Base-by-base conservation (phyloP, 2,888 invertebrate species). In the Dryadula phaetusa region DNA sequence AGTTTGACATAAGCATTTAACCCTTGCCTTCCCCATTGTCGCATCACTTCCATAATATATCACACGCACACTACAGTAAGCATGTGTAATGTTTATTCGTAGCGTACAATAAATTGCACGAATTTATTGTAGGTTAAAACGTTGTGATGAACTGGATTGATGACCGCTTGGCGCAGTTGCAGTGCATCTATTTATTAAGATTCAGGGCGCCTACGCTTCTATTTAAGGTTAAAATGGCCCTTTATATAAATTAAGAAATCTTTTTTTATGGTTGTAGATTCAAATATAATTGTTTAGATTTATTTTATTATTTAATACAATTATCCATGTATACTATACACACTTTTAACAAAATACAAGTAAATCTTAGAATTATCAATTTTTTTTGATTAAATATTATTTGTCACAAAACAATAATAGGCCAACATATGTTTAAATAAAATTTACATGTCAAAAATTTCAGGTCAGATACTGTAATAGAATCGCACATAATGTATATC, bases 1-100 rank as follows among this genome's bases (percentile, higher is more conserved):
- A 58, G 56, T 44, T 61, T 64, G 66, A 60, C 66, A 64, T 52
- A 46, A 52, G 37, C 66, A 64, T 58, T 65, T 54, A 65, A 63
- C 60, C 69, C 66, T 61, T 42, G 49, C 25, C 25, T 58, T 56
- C 60, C 49, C 10, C 22, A 42, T 18, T 52, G 60, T 34, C 64
- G 18, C 25, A 25, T 37, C 56, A 28, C 37, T 40, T 25, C 16
- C 49, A 25, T 66, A 58, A 66, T 61, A 66, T 47, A 60, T 64
- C 60, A 46, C 66, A 62, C 65, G 65, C 69, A 66, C 65, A 62
- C 63, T 37, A 60, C 46, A 46, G 44, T 62, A 40, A 44, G 46
- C 60, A 60, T 46, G 46, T 60, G 28, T 32, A 32, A 46, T 60
- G 44, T 28, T 60, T 60, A 44, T 60, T 44, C 42, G 28, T 40